Base-by-base conservation (phyloP, 1,140 invertebrate genomes). In the Leucophenga varia region DNA sequence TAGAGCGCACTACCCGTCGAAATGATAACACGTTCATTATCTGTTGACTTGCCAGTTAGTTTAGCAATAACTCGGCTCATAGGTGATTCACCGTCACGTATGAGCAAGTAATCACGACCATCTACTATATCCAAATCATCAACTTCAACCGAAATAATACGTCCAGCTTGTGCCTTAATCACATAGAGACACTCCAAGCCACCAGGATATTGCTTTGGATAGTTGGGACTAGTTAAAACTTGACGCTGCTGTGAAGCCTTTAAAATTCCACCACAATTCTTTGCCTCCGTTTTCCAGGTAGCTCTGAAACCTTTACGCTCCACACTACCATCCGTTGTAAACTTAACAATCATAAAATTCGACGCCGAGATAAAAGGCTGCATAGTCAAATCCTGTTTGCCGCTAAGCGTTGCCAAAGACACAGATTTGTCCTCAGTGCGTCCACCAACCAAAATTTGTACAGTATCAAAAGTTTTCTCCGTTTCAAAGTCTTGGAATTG, bases 341-440 rank as follows among this genome's bases (percentile, higher is more conserved):
- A 98, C 76, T 95, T 96, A 49, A 98, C 86, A 47, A 97, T 95
- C 92, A 98, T 97, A 57, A 97, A 95, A 75, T 98, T 98, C 12
- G 93, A 95, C 13, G 93, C 94, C 1, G 94, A 95, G 3, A 93
- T 90, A 75, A 90, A 95, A 3, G 90, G 83, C 67, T 88, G 88
- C 47, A 83, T 88, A 32, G 87, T 85, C 40, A 92, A 71, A 70
- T 93, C 87, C 74, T 89, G 84, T 76, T 90, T 87, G 46, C 95
- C 95, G 8, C 94, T 97, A 6, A 98, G 75, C 1, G 92, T 95
- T 0, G 90, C 91, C 50, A 97, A 77, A 53, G 90, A 93, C 3
- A 93, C 88, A 12, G 93, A 89, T 57, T 94, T 91, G 47, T 96
- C 91, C 79, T 97, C 95, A 3, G 95, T 95, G 59, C 91, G 82